Percentiles rank a stretch among this genome's conserved stretches.
These are phyloP conservation scores for Triplophysa tibetana DNA, from an alignment of 2,113 vertebrate species.

Conservation along the genomic window DNA sequence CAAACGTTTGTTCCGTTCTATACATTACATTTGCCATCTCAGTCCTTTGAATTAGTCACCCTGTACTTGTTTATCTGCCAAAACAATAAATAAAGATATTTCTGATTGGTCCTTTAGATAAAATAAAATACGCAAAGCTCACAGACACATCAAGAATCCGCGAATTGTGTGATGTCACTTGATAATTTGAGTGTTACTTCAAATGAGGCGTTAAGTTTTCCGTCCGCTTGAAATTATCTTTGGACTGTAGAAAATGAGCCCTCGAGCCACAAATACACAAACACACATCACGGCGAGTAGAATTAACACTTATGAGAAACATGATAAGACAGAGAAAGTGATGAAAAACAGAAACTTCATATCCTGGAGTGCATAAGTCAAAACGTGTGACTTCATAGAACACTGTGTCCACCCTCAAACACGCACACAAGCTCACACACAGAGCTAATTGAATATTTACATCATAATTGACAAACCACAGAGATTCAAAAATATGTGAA, in stretches of 20 bases:
- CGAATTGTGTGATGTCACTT: not conserved
- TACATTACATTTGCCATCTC: slow-evolving; percentile 68
- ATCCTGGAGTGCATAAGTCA: not conserved
- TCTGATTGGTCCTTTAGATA: slow-evolving; percentile 74
- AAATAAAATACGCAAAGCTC: slow-evolving; percentile 51
- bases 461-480: slow-evolving; percentile 49
- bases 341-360: slow-evolving; percentile 20
- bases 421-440: not conserved
- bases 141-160: not conserved
- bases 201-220: not conserved
- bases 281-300: not conserved
- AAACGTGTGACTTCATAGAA: slow-evolving; percentile 19
- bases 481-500: slow-evolving; percentile 43
- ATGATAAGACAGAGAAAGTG: not conserved
- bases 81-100: slow-evolving; percentile 73
- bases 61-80: slow-evolving; percentile 51
- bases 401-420: slow-evolving; percentile 21
- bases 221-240: slow-evolving; percentile 1
- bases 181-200: too few species aligned
- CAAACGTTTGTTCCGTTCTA: slow-evolving; percentile 44
- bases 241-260: slow-evolving; percentile 27
- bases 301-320: slow-evolving; percentile 24
- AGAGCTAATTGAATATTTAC: slow-evolving; percentile 64
- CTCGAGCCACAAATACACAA: slow-evolving; percentile 15
- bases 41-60: slow-evolving; percentile 58